Evolutionary conservation across 2,797 vertebrate genomes (phyloP), one percentile per base, ranked within the genome.

Genomic region (Sebastes vulpes): DNA sequence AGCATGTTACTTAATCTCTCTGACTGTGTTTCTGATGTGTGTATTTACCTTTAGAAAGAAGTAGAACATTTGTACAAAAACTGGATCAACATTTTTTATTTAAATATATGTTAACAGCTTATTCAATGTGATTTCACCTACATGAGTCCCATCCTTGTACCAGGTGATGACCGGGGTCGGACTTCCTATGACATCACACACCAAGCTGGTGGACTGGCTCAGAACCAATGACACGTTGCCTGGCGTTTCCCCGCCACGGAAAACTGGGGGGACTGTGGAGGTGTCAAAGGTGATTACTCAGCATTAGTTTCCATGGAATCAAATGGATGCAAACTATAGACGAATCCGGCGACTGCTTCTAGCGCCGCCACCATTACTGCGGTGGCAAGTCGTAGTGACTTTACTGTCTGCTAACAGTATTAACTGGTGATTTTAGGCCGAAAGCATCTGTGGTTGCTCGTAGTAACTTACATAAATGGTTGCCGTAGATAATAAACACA

Each of bases 181-280:
- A 67, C 93, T 97, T 81, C 98, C 98, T 77, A 95, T 97, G 72
- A 96, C 97, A 81, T 99, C 98, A 95, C 99, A 99, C 60, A 96
- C 79, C 88, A 99, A 94, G 86, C 57, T 97, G 84, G 95, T 87
- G 25, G 96, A 92, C 71, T 99, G 97, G 84, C 94, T 96, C 80
- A 97, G 79, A 65, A 97, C 93, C 72, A 98, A 95, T 0, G 99
- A 98, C 53, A 96, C 69, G 21, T 99, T 99, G 60, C 93, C 90
- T 14, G 95, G 79, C 3, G 90, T 94, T 58, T 97, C 96, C 65
- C 91, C 87, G 59, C 97, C 97, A 83, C 86, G 96, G 53, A 99
- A 97, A 86, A 96, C 95, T 79, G 99, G 98, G 81, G 98, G 98
- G 75, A 98, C 99, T 99, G 93, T n/a, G 48, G 60, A 82, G 14